Conservation (phyloP, 2,797 vertebrate genomes). For the Tragelaphus oryx region DNA sequence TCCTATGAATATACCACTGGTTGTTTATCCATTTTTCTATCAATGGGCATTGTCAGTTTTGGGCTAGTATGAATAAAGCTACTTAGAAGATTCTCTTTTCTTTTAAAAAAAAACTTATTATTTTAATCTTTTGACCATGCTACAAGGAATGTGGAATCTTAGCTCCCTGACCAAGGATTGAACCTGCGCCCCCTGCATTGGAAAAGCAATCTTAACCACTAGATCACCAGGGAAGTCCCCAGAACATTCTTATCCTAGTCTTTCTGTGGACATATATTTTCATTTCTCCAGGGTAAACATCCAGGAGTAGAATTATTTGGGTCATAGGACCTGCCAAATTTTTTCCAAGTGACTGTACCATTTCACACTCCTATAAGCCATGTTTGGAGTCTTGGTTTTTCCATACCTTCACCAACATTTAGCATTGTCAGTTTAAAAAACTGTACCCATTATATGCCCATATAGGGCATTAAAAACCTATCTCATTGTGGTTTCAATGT, state of each 20-base stretch:
- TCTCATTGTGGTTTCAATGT: background rate
- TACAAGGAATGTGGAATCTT: background rate
- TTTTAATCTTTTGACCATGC: background rate
- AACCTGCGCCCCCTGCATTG: accelerated
- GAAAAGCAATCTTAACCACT: background rate
- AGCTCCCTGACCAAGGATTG: background rate
- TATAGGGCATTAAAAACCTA: background rate
- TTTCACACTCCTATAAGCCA: background rate
- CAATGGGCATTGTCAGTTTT: background rate
- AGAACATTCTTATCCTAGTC: background rate
- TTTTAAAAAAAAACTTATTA: background rate
- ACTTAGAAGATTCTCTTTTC: background rate
- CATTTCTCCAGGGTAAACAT: background rate
- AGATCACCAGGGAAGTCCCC: background rate
- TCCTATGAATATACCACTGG: background rate
- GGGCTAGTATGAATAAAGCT: background rate
- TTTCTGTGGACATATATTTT: background rate
- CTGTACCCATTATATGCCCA: background rate
- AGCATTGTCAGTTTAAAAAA: background rate
- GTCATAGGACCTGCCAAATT: background rate
- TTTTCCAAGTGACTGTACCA: background rate
- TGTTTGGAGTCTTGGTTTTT: background rate
- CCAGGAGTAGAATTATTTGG: background rate
- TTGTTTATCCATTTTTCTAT: background rate
- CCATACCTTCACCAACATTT: background rate